Evolutionary conservation across 1,140 invertebrate species (phyloP).

Genomic region (Dolichoris vasculosae): DNA sequence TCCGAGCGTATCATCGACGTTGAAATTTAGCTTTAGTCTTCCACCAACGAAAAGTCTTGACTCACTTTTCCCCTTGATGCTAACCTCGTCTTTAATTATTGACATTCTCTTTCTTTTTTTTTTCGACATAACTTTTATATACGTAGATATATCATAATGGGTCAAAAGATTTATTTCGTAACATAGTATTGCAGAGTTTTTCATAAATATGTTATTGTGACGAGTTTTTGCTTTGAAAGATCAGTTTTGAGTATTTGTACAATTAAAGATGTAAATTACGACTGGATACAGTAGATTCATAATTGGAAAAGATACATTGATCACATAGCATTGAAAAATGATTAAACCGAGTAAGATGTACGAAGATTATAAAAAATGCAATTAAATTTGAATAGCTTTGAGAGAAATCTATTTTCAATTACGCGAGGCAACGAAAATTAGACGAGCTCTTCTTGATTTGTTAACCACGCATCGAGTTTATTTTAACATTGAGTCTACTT

Average conservation of each 20-base stretch:
- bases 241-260: not conserved
- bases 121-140: not conserved
- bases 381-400: not conserved
- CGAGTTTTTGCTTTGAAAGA: not conserved
- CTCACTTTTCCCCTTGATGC: not conserved
- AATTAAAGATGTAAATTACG: not conserved
- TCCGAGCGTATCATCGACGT: not conserved
- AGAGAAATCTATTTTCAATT: conserved; percentile 6
- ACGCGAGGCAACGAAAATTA: not conserved
- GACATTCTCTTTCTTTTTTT: not conserved
- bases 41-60: not conserved
- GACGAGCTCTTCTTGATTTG: not conserved
- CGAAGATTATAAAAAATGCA: not conserved
- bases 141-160: not conserved
- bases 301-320: not conserved
- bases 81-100: not conserved
- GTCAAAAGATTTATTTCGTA: not conserved
- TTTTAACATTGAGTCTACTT: not conserved
- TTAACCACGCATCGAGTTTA: not conserved
- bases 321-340: not conserved
- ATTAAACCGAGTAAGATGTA: not conserved
- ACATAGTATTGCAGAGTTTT: not conserved
- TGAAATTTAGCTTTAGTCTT: not conserved
- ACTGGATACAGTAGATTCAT: not conserved
- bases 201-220: not conserved